Evolutionary conservation across 2,888 invertebrate species (phyloP).

Genomic region (Smittia aterrima): DNA sequence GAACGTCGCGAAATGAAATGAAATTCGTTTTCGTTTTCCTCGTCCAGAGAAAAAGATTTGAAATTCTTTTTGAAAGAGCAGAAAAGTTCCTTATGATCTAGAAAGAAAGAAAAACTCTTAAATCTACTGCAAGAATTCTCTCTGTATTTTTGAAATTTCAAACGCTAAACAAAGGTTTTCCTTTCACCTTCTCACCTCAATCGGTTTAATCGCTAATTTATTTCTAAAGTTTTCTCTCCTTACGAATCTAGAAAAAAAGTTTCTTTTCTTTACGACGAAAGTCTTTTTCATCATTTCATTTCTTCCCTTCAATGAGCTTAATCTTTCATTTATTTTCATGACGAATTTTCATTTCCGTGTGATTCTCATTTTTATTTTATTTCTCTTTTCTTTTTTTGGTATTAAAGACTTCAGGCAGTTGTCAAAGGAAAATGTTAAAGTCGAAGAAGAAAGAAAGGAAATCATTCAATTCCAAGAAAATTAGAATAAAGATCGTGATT

Average conservation of each 20-base stretch:
- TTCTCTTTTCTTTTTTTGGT: not conserved
- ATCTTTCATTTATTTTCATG: not conserved
- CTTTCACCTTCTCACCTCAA: not conserved
- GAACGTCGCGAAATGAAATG: not conserved
- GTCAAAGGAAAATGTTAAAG: not conserved
- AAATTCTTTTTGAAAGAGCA: not conserved
- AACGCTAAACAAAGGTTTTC: not conserved
- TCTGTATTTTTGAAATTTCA: constrained; percentile 2
- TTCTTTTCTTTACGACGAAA: not conserved
- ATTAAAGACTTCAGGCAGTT: constrained; percentile 1
- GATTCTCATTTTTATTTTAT: not conserved
- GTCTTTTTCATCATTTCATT: not conserved
- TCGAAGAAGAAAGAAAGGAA: not conserved
- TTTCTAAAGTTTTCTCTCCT: constrained; percentile 18
- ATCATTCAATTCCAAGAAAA: constrained; percentile 3
- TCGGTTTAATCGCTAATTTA: constrained; percentile 4
- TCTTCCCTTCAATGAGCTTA: not conserved
- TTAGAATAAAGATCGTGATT: constrained; percentile 4
- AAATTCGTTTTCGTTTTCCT: not conserved
- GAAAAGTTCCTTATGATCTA: not conserved
- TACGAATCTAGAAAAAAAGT: constrained; percentile 10
- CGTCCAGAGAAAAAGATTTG: not conserved
- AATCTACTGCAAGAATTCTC: not conserved
- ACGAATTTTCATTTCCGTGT: not conserved
- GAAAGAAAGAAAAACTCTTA: constrained; percentile 4